Evolutionary conservation across 2,797 vertebrate species (phyloP).

Genomic region (Sparus aurata): DNA sequence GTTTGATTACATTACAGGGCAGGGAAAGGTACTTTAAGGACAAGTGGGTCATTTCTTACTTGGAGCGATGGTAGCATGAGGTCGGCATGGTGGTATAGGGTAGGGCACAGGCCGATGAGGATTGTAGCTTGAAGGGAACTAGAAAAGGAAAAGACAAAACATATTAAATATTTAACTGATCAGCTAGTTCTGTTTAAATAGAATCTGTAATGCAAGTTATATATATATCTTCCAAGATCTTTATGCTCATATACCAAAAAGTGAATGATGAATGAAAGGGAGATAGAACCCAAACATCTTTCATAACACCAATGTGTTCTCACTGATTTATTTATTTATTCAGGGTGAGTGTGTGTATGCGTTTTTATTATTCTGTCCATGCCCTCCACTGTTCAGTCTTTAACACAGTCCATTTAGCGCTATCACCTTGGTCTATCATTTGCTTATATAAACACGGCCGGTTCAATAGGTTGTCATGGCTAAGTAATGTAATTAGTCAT

Average conservation of each 20-base stretch:
- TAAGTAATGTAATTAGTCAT: slow-evolving; percentile 18
- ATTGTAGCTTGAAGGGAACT: slow-evolving; percentile 97
- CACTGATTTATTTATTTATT: background rate
- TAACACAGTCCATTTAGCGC: background rate
- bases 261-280: background rate
- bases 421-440: background rate
- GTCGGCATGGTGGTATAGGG: slow-evolving; percentile 97
- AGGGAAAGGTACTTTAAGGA: background rate
- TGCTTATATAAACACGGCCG: background rate
- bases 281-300: background rate
- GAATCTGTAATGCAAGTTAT: background rate
- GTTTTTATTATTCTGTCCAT: background rate
- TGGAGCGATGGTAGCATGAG: slow-evolving; percentile 97
- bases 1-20: background rate
- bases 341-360: background rate
- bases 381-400: background rate
- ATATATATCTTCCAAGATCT: background rate
- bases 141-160: slow-evolving; percentile 33
- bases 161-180: background rate
- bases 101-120: slow-evolving; percentile 98
- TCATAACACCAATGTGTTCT: background rate
- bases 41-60: slow-evolving; percentile 89
- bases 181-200: background rate
- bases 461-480: background rate
- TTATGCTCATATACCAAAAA: background rate